Percentiles rank a stretch among this genome's conserved stretches.
phyloP scores from a whole-genome alignment of 2,888 invertebrate genomes.

The Troglohyphantes excavatus region DNA sequence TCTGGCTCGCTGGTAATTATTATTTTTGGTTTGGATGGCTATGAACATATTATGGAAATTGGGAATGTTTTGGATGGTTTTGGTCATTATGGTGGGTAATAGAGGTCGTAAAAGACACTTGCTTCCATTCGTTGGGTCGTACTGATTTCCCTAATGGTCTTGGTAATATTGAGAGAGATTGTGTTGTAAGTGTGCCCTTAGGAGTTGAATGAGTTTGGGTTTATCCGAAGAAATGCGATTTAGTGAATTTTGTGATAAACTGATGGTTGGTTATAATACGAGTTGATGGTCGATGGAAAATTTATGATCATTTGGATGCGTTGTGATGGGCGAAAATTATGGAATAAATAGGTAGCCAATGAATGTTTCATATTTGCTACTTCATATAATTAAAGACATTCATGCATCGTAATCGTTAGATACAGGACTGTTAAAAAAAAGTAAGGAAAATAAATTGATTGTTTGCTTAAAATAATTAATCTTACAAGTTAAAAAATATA shows the following conservation, averaged over 20 bases:
- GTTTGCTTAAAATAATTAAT: too few relatives aligned
- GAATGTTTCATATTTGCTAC: too few relatives aligned
- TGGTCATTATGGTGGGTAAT: constrained; percentile 43
- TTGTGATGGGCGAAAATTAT: too few relatives aligned
- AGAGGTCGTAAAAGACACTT: constrained; percentile 59
- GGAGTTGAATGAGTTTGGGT: constrained; percentile 22
- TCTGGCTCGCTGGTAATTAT: constrained; percentile 9
- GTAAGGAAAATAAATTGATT: too few relatives aligned
- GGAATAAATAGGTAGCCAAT: too few relatives aligned
- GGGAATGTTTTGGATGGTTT: constrained; percentile 3
- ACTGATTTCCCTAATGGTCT: constrained; percentile 51
- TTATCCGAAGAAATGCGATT: too few relatives aligned
- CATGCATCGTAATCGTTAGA: too few relatives aligned
- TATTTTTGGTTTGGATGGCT: constrained; percentile 23
- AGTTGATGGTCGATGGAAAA: too few relatives aligned
- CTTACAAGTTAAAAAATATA: too few relatives aligned
- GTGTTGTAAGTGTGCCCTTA: neutral
- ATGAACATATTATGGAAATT: constrained; percentile 49
- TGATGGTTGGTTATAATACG: neutral
- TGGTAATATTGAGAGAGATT: constrained; percentile 21
- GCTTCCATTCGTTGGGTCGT: constrained; percentile 33
- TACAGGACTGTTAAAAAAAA: too few relatives aligned
- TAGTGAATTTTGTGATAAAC: neutral
- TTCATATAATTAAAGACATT: too few relatives aligned
- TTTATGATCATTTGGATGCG: too few relatives aligned